phyloP scores from a whole-genome alignment of 1,140 invertebrate species.

The Phortica variegata region DNA sequence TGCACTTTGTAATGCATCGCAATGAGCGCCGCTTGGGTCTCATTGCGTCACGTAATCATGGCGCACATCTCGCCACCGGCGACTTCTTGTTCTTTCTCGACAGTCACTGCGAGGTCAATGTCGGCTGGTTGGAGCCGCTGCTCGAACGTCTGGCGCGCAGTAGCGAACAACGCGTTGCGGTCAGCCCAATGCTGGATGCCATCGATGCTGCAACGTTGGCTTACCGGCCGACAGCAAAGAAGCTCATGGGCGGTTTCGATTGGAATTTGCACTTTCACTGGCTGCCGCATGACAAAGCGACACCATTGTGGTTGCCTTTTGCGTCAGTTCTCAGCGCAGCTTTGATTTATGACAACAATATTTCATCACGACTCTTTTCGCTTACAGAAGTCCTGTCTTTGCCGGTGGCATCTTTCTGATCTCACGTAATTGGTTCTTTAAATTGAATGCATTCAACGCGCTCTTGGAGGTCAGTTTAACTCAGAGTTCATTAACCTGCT shows the following conservation, averaged over 20 bases:
- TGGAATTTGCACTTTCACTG: slow-evolving; percentile 96
- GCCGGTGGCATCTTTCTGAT: slow-evolving; percentile 78
- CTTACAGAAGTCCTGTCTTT: slow-evolving; percentile 69
- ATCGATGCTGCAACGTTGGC: slow-evolving; percentile 64
- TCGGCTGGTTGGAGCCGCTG: slow-evolving; percentile 69
- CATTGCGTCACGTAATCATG: slow-evolving; percentile 72
- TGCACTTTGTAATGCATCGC: slow-evolving; percentile 39
- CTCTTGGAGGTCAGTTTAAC: slow-evolving; percentile 61
- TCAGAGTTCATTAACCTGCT: background rate
- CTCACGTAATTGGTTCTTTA: slow-evolving; percentile 74
- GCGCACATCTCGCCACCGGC: slow-evolving; percentile 66
- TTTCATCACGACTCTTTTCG: slow-evolving; percentile 1
- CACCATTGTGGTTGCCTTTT: too few relatives aligned
- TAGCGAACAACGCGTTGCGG: slow-evolving; percentile 47
- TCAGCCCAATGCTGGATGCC: slow-evolving; percentile 64
- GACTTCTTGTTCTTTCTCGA: slow-evolving; percentile 78
- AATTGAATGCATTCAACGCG: slow-evolving; percentile 75
- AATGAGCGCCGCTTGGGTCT: slow-evolving; percentile 75
- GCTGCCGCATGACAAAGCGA: slow-evolving; percentile 66
- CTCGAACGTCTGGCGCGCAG: slow-evolving; percentile 59
- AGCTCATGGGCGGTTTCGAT: slow-evolving; percentile 84
- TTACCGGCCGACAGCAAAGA: slow-evolving; percentile 64
- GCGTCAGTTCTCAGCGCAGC: too few relatives aligned
- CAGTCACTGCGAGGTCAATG: slow-evolving; percentile 78
- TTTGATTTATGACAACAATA: too few relatives aligned